Evolutionary conservation across 1,140 invertebrate species (phyloP), one percentile per base, ranked within the genome.

Genomic region (Lerema accius): DNA sequence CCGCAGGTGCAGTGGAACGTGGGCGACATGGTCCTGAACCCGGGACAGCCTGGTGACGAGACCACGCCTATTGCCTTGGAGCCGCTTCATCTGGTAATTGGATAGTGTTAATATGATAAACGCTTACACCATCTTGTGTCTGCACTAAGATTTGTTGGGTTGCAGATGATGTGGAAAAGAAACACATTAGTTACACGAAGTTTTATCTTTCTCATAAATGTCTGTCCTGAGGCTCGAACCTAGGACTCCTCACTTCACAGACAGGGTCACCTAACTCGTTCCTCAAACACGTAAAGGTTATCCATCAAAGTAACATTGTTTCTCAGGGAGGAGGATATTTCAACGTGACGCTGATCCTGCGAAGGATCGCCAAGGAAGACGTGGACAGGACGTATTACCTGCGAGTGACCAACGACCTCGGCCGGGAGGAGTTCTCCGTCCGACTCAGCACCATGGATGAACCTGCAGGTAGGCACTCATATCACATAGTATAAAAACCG

Each of bases 401-500:
- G 62, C 90, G 89, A 26, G 95, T 94, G 1, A 84, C 86, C 67
- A 96, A 96, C 74, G 91, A 92, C 7, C 90, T 94, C 59, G 95
- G 95, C 35, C 73, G 86, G 26, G 88, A 92, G 55, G 91, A 93
- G 46, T 95, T 95, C 73, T 78, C 75, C 9, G 91, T 96, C 39
- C 78, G 92, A 39, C 93, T 96, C 66, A 96, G 95, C 65, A 95
- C 94, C 10, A 93, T 93, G 78, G 91, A 94, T 37, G 94, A 94
- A 86, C 94, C 94, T 3, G 92, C 93, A 86, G 94, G 94, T 95
- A n/a, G n/a, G n/a, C n/a, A n/a, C n/a, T n/a, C n/a, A n/a, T n/a
- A n/a, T n/a, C n/a, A n/a, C n/a, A n/a, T n/a, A n/a, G n/a, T n/a
- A n/a, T n/a, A n/a, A n/a, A n/a, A n/a, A n/a, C n/a, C n/a, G n/a